Evolutionary conservation across 2,888 invertebrate species (phyloP).

Genomic region (Cistogaster globosa): DNA sequence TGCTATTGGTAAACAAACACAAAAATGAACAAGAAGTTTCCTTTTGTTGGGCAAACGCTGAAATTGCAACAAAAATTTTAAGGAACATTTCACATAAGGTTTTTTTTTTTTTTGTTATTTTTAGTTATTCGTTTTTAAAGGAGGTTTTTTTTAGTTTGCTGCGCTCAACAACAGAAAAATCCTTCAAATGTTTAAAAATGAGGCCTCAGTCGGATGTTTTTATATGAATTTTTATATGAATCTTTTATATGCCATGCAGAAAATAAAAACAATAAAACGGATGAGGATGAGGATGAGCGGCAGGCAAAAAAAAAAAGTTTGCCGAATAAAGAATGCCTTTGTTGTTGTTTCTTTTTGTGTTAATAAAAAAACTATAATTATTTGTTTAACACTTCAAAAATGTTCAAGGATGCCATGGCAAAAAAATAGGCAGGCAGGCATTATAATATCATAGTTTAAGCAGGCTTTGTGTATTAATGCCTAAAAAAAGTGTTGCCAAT

Average conservation of each 20-base stretch:
- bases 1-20: constrained; percentile 45
- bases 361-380: constrained; percentile 64
- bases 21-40: constrained; percentile 25
- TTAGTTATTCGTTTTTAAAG: constrained; percentile 27
- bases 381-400: constrained; percentile 69
- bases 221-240: constrained; percentile 17
- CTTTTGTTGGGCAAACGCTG: constrained; percentile 31
- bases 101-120: constrained; percentile 26
- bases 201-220: constrained; percentile 44
- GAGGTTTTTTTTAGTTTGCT: neutral
- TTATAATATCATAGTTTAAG: neutral
- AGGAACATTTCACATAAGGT: constrained; percentile 47
- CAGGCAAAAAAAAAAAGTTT: constrained; percentile 14
- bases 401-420: constrained; percentile 5
- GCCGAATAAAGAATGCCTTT: constrained; percentile 35
- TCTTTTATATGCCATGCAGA: neutral
- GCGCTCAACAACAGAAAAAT: constrained; percentile 44
- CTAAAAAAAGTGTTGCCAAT: constrained; percentile 5
- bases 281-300: constrained; percentile 14
- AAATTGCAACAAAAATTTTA: constrained; percentile 32
- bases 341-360: constrained; percentile 15
- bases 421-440: neutral
- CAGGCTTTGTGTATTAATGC: neutral
- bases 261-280: neutral
- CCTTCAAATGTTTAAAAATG: constrained; percentile 64